These are phyloP conservation scores for Brenthis hecate DNA, from an alignment of 2,888 invertebrate genomes.

Conservation along the genomic window DNA sequence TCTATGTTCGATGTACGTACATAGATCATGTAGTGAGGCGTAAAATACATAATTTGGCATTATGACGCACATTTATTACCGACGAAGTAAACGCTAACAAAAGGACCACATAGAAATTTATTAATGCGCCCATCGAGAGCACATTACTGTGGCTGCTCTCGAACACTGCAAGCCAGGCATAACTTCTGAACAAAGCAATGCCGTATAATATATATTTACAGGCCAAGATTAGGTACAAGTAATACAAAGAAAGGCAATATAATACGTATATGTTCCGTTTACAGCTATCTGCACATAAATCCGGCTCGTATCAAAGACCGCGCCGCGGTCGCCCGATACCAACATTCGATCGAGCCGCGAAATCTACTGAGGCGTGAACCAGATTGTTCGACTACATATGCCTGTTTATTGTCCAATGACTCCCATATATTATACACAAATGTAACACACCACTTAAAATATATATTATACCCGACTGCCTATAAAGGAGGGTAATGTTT, in stretches of 20 bases:
- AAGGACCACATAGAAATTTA: conserved; percentile 26
- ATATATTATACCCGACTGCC: too few relatives aligned
- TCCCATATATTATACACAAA: not conserved
- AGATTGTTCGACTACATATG: conserved; percentile 30
- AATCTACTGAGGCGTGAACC: conserved; percentile 28
- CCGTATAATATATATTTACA: conserved; percentile 8
- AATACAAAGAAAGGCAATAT: conserved; percentile 14
- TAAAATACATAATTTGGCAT: conserved; percentile 31
- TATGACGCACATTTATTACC: conserved; percentile 14
- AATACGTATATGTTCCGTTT: conserved; percentile 13
- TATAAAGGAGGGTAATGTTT: too few relatives aligned
- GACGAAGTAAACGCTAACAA: conserved; percentile 20
- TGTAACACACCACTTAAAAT: too few relatives aligned
- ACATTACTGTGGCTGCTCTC: conserved; percentile 25
- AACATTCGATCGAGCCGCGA: conserved; percentile 26
- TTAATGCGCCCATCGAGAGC: conserved; percentile 26
- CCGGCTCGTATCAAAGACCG: conserved; percentile 22
- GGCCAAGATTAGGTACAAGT: conserved; percentile 10
- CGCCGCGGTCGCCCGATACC: conserved; percentile 21
- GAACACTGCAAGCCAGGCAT: conserved; percentile 14
- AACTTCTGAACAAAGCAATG: conserved; percentile 2
- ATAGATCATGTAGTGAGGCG: conserved; percentile 20
- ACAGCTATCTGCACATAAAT: conserved; percentile 25
- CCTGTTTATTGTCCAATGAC: conserved; percentile 18
- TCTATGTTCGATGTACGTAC: not conserved